phyloP scores from a whole-genome alignment of 2,888 invertebrate species.

The Lycia hirtaria region DNA sequence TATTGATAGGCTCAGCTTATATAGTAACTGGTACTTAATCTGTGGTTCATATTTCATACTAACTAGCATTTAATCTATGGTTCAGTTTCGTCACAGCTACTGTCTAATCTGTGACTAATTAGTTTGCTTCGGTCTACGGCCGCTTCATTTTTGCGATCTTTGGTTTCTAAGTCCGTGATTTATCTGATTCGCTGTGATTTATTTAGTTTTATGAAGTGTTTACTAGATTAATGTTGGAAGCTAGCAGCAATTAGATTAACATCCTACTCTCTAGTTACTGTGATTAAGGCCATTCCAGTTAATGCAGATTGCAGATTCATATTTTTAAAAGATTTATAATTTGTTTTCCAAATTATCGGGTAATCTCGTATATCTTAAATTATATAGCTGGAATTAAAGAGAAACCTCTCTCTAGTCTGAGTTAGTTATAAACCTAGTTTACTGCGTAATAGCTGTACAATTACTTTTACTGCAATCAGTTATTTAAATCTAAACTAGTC shows the following conservation, averaged over 20 bases:
- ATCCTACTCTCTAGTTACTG: neutral
- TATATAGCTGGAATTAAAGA: too few relatives aligned
- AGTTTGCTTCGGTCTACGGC: conserved; percentile 12
- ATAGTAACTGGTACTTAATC: conserved; percentile 7
- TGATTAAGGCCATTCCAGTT: conserved; percentile 2
- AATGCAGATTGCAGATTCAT: neutral
- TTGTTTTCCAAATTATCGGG: neutral
- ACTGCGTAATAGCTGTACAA: too few relatives aligned
- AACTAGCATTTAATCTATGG: conserved; percentile 1
- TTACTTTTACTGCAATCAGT: too few relatives aligned
- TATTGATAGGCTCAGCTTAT: conserved; percentile 23
- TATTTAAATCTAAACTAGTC: too few relatives aligned
- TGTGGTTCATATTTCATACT: conserved; percentile 4
- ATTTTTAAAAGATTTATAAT: neutral
- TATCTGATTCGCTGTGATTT: conserved; percentile 16
- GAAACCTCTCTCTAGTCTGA: too few relatives aligned
- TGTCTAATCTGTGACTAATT: conserved; percentile 7
- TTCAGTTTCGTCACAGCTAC: neutral
- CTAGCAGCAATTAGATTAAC: conserved; percentile 7
- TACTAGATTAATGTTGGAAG: conserved; percentile 14
- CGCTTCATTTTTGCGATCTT: conserved; percentile 16
- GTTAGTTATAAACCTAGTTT: too few relatives aligned
- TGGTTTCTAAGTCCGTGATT: conserved; percentile 14
- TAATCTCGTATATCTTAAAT: neutral
- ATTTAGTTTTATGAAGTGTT: conserved; percentile 12